A percentile compares a stretch with the other conserved stretches of the same genome.
These are phyloP conservation scores for Colius striatus DNA, from an alignment of 2,113 vertebrate genomes.

Conservation along the genomic window DNA sequence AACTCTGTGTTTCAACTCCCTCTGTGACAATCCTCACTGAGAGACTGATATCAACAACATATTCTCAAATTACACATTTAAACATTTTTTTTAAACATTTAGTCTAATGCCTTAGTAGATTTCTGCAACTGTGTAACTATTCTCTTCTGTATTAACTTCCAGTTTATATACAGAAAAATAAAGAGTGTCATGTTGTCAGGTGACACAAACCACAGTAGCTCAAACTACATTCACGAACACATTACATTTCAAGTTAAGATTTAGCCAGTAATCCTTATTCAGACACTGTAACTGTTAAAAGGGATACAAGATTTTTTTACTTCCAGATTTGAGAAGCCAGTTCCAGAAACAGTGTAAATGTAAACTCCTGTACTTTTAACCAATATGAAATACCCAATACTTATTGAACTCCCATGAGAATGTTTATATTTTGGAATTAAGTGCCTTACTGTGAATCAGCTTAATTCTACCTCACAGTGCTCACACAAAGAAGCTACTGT, in stretches of 20 bases:
- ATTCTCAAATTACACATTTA: not conserved
- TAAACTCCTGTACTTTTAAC: not conserved
- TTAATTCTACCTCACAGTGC: not conserved
- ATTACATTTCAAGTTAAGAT: not conserved
- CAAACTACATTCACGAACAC: not conserved
- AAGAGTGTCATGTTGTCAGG: not conserved
- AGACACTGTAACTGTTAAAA: not conserved
- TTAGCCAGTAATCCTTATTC: not conserved
- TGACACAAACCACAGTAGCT: not conserved
- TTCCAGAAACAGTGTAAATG: not conserved
- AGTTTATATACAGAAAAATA: not conserved
- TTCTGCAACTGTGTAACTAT: not conserved
- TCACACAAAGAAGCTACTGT: not conserved
- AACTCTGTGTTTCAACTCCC: not conserved
- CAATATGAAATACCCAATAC: not conserved
- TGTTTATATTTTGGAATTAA: not conserved
- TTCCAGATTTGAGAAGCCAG: not conserved
- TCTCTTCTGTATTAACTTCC: not conserved
- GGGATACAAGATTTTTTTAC: not conserved
- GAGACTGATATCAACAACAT: not conserved
- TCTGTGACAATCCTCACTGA: not conserved
- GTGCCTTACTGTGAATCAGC: not conserved
- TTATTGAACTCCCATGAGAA: not conserved
- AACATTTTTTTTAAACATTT: not conserved
- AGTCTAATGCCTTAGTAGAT: not conserved